phyloP scores from a whole-genome alignment of 2,888 invertebrate species.

The Hypomecis punctinalis region DNA sequence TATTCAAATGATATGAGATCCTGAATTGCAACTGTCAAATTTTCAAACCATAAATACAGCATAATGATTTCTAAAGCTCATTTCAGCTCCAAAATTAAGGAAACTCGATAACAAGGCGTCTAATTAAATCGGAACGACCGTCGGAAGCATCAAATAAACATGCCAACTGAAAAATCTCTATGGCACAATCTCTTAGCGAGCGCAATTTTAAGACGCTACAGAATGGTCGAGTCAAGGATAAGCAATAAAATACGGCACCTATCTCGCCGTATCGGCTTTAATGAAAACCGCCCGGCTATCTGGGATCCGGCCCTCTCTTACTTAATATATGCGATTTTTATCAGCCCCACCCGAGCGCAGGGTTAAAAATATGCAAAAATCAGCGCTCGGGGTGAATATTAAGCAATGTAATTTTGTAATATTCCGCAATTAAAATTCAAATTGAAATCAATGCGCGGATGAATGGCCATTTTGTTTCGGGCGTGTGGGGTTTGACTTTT shows the following conservation, averaged over 20 bases:
- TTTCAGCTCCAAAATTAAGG: slow-evolving; percentile 29
- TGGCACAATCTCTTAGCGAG: slow-evolving; percentile 53
- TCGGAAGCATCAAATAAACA: slow-evolving; percentile 55
- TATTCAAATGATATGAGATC: not conserved
- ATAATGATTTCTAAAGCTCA: slow-evolving; percentile 20
- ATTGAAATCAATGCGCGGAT: slow-evolving; percentile 84
- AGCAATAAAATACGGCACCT: slow-evolving; percentile 72
- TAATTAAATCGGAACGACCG: slow-evolving; percentile 47
- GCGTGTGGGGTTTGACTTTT: not conserved
- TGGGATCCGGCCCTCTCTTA: slow-evolving; percentile 60
- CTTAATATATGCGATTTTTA: slow-evolving; percentile 81
- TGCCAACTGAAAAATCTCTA: slow-evolving; percentile 50
- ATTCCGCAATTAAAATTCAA: slow-evolving; percentile 85
- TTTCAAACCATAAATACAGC: slow-evolving; percentile 6
- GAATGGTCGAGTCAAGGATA: slow-evolving; percentile 54
- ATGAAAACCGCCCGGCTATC: slow-evolving; percentile 73
- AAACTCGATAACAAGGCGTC: slow-evolving; percentile 30
- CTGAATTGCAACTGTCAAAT: slow-evolving; percentile 2
- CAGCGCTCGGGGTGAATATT: slow-evolving; percentile 81
- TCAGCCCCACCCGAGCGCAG: slow-evolving; percentile 64
- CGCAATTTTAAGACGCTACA: slow-evolving; percentile 55
- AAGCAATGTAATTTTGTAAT: slow-evolving; percentile 84
- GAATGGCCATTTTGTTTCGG: slow-evolving; percentile 56
- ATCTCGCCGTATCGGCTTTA: slow-evolving; percentile 72
- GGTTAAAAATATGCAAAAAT: slow-evolving; percentile 84